Conservation (phyloP, 2,113 vertebrate species). For the Bubo scandiacus region DNA sequence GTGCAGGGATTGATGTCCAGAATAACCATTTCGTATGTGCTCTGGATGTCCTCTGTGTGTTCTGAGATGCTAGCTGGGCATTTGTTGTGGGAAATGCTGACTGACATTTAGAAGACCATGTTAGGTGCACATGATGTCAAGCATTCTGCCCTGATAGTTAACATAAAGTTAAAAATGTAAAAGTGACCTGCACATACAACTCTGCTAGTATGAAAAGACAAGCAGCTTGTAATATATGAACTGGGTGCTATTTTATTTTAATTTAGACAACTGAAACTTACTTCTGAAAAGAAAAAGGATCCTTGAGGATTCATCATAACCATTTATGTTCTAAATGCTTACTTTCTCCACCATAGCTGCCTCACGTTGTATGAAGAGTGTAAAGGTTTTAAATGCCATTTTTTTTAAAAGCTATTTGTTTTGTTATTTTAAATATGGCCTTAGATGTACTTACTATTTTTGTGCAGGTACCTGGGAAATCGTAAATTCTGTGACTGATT, state of each 20-base stretch:
- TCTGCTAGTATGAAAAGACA: neutral
- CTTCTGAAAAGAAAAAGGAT: neutral
- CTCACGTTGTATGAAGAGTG: neutral
- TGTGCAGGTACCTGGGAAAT: neutral
- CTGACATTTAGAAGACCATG: neutral
- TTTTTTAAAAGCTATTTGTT: neutral
- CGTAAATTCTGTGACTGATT: neutral
- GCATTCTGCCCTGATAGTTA: fast-evolving
- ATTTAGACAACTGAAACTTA: neutral
- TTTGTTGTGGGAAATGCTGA: neutral
- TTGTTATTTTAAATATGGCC: neutral
- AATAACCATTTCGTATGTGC: fast-evolving
- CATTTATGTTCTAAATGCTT: conserved; percentile 7
- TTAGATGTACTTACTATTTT: neutral
- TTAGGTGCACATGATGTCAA: fast-evolving
- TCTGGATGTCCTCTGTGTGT: fast-evolving
- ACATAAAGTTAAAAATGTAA: neutral
- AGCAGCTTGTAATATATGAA: neutral
- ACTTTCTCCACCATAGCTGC: neutral
- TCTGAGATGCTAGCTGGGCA: fast-evolving
- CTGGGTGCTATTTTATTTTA: neutral
- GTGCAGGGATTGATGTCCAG: fast-evolving
- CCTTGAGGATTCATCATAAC: conserved; percentile 43
- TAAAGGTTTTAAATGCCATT: neutral
- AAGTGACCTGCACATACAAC: fast-evolving